phyloP scores from a whole-genome alignment of 2,888 invertebrate species.

The Tanypteryx hageni region DNA sequence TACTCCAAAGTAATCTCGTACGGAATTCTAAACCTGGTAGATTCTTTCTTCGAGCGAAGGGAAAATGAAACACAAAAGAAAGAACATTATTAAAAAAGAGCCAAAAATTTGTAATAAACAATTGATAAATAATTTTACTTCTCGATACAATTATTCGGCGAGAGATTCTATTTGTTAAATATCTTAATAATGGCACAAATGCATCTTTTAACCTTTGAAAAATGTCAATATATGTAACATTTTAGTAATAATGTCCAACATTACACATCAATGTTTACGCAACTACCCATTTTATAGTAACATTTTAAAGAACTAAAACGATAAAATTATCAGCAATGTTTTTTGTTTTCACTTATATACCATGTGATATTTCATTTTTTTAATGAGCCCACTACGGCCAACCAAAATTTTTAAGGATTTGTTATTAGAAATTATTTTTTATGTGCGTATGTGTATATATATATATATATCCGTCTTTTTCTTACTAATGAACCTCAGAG shows the following conservation, averaged over 20 bases:
- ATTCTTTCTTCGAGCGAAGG: slow-evolving; percentile 30
- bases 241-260: slow-evolving; percentile 55
- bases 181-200: slow-evolving; percentile 57
- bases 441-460: slow-evolving; percentile 41
- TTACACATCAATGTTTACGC: slow-evolving; percentile 55
- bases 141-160: slow-evolving; percentile 65
- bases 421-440: slow-evolving; percentile 27
- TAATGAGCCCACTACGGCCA: slow-evolving; percentile 29
- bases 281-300: slow-evolving; percentile 50
- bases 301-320: slow-evolving; percentile 44
- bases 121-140: slow-evolving; percentile 42
- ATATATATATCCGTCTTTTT: slow-evolving; percentile 15
- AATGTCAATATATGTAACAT: slow-evolving; percentile 59
- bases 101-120: slow-evolving; percentile 33
- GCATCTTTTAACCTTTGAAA: slow-evolving; percentile 50
- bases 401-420: slow-evolving; percentile 15
- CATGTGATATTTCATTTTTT: not conserved
- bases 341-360: slow-evolving; percentile 34
- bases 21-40: too few species aligned
- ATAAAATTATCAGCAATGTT: slow-evolving; percentile 24
- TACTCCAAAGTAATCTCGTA: not conserved
- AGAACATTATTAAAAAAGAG: not conserved
- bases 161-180: slow-evolving; percentile 60
- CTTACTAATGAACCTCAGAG: slow-evolving; percentile 4
- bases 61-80: slow-evolving; percentile 25